These are phyloP conservation scores for Ciconia boyciana DNA, from an alignment of 2,113 vertebrate species.

Conservation along the genomic window DNA sequence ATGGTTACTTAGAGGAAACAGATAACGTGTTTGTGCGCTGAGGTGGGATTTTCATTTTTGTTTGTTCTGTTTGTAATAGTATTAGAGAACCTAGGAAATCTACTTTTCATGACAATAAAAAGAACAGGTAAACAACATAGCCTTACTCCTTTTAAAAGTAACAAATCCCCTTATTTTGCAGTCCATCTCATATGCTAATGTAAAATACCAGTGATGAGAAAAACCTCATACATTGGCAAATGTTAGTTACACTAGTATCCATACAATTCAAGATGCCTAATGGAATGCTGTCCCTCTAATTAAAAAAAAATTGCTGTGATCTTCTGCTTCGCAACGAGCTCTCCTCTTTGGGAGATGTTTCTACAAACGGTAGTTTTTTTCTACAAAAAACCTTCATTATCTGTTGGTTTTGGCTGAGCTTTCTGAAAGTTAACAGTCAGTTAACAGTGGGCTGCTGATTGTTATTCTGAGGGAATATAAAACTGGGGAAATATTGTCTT, in stretches of 20 bases:
- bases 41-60: not conserved
- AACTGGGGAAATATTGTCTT: not conserved
- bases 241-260: not conserved
- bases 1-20: not conserved
- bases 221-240: not conserved
- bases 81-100: not conserved
- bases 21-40: not conserved
- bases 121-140: not conserved
- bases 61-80: not conserved
- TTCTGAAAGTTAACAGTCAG: not conserved
- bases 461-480: not conserved
- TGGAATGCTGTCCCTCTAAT: not conserved
- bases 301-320: not conserved
- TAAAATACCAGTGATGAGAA: not conserved
- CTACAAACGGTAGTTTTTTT: not conserved
- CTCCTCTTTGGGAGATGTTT: not conserved
- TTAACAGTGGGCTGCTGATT: not conserved
- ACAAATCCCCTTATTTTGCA: not conserved
- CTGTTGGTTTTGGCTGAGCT: not conserved
- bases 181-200: not conserved
- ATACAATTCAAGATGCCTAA: not conserved
- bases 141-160: not conserved
- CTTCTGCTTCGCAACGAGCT: not conserved
- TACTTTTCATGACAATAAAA: not conserved
- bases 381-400: not conserved